Percentiles rank a stretch among this genome's conserved stretches.
These are phyloP conservation scores for Yponomeuta evonymella DNA, from an alignment of 2,888 invertebrate genomes.

Conservation along the genomic window DNA sequence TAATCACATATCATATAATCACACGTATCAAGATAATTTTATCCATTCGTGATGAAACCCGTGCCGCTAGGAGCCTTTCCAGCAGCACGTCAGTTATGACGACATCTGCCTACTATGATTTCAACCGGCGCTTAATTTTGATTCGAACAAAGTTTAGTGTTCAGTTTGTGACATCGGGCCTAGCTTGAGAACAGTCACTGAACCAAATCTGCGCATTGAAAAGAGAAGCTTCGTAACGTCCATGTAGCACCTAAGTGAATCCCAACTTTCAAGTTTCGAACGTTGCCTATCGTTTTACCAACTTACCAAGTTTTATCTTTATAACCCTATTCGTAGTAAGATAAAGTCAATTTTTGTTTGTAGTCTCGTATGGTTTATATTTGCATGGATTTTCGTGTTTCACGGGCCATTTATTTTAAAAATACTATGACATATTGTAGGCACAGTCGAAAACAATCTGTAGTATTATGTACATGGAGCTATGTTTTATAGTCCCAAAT, in stretches of 20 bases:
- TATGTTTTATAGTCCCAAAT: background rate
- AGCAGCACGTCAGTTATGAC: too few species aligned
- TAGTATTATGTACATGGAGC: background rate
- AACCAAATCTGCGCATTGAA: conserved; percentile 7
- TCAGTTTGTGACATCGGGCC: background rate
- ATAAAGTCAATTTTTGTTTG: background rate
- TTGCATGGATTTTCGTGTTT: background rate
- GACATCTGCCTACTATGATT: too few species aligned
- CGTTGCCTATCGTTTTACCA: background rate
- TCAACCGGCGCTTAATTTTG: too few species aligned
- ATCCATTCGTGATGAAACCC: too few species aligned
- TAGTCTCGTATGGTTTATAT: background rate
- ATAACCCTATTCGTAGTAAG: background rate
- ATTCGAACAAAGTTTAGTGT: too few species aligned
- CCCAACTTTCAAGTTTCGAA: conserved; percentile 4
- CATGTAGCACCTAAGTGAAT: background rate
- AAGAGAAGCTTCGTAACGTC: background rate
- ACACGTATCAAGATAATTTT: too few species aligned
- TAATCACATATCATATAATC: too few species aligned
- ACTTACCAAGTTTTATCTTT: background rate
- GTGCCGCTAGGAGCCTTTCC: too few species aligned
- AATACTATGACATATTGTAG: background rate
- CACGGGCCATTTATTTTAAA: conserved; percentile 2
- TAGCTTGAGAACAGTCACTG: background rate
- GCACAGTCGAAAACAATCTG: background rate